Evolutionary conservation across 2,113 vertebrate genomes (phyloP), one percentile per base, ranked within the genome.

Genomic region (Heloderma charlesbogerti): DNA sequence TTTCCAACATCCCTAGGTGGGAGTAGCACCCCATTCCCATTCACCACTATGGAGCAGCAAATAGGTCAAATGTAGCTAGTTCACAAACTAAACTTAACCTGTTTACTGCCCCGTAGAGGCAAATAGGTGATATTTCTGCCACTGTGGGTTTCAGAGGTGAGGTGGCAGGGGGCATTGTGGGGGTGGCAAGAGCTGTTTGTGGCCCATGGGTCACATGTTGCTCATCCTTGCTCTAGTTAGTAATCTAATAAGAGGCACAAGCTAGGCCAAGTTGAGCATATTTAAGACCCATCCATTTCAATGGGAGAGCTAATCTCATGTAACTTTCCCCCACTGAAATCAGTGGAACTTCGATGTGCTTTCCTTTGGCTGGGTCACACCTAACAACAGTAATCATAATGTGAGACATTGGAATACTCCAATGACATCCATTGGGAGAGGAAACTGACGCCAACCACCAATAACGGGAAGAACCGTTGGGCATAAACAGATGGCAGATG

Each of bases 401-500:
- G 22, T 6, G 15, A 57, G 29, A 18, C n/a, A 40, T 27, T 9
- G 40, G 37, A 37, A 66, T 27, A 40, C 25, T 63, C 1, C 37
- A 94, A 48, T 0, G 4, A 0, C n/a, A 1, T 57, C 86, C 0
- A 10, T 2, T 22, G 20, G 82, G 90, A n/a, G n/a, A 37, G 9
- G 4, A 29, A 63, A 63, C 22, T 43, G 82, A 66, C 22, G 10
- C n/a, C 1, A 20, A 5, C 57, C 37, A 37, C 37, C 9, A 43
- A 66, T 29, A 54, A 34, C 27, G 18, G 29, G 15, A 13, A 7
- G 48, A 81, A 43, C 48, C 57, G 5, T 31, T 0, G 1, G 80
- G 69, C 4, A 12, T 6, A 78, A 88, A 37, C 82, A 92, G 34
- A 85, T 51, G 86, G 88, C 40, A 87, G 57, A 37, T 89, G 80